A percentile compares a stretch with the other conserved stretches of the same genome.
Conservation (phyloP, 2,113 vertebrate species). For the Bostrychus sinensis region DNA sequence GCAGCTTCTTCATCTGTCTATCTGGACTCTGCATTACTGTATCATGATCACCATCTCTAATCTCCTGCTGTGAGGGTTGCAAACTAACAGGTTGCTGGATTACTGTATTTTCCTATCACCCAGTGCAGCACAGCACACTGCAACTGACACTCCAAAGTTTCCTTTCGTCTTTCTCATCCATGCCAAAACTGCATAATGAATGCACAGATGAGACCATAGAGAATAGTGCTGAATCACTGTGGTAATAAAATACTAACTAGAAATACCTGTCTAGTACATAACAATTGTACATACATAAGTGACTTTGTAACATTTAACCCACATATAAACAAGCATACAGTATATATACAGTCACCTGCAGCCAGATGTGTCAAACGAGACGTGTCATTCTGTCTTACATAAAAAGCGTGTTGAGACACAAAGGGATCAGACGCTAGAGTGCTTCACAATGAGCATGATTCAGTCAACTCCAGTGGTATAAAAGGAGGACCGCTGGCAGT, state of each 20-base stretch:
- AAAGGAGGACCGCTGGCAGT: conserved; percentile 27
- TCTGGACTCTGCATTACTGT: conserved; percentile 43
- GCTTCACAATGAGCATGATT: conserved; percentile 29
- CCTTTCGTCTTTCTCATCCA: conserved; percentile 6
- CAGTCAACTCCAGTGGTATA: conserved; percentile 27
- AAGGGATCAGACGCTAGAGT: conserved; percentile 47
- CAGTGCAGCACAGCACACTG: conserved; percentile 40
- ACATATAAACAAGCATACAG: neutral
- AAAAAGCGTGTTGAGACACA: conserved; percentile 43
- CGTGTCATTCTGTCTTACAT: conserved; percentile 32
- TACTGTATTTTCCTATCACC: conserved; percentile 53
- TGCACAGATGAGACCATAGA: no score
- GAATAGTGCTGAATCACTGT: neutral
- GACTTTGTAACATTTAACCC: neutral
- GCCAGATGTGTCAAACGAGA: conserved; percentile 15
- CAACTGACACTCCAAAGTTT: conserved; percentile 9
- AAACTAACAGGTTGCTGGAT: conserved; percentile 52
- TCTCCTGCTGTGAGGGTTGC: conserved; percentile 49
- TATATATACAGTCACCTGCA: neutral
- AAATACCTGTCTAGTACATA: neutral
- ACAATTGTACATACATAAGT: no score
- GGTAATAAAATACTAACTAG: no score
- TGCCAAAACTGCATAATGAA: conserved; percentile 20
- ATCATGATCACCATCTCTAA: conserved; percentile 54
- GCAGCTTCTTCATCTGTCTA: conserved; percentile 20